Percentiles rank a stretch among this genome's conserved stretches.
phyloP scores from a whole-genome alignment of 2,888 invertebrate genomes.

The Microchrysa polita region DNA sequence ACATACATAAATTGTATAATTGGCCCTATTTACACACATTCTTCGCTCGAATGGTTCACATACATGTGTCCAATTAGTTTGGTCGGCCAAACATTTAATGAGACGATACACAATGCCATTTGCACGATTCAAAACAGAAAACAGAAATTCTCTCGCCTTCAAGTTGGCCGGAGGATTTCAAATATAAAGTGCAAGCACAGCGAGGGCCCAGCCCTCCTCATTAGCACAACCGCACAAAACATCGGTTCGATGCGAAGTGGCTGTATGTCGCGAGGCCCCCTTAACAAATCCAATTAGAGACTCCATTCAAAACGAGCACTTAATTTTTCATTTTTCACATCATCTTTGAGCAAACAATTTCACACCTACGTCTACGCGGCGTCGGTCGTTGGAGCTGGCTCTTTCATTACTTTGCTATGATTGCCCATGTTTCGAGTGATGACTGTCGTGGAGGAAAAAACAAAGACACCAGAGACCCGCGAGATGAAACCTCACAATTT shows the following conservation, averaged over 20 bases:
- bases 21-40: constrained; percentile 45
- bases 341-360: constrained; percentile 45
- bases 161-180: constrained; percentile 11
- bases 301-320: constrained; percentile 47
- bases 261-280: constrained; percentile 12
- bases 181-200: no score
- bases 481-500: neutral
- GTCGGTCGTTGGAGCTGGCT: neutral
- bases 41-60: constrained; percentile 32
- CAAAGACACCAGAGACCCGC: neutral
- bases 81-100: constrained; percentile 47
- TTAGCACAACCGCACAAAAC: constrained; percentile 15
- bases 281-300: constrained; percentile 50
- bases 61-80: constrained; percentile 50
- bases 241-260: neutral
- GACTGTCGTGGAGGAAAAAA: neutral
- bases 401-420: neutral
- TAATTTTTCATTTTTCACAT: constrained; percentile 50
- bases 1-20: no score
- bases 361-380: constrained; percentile 48
- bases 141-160: neutral
- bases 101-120: constrained; percentile 33
- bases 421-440: neutral
- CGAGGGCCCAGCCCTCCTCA: constrained; percentile 22
- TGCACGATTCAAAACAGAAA: neutral